Evolutionary conservation across 2,113 vertebrate species (phyloP).

Genomic region (Lampris megalopsis): DNA sequence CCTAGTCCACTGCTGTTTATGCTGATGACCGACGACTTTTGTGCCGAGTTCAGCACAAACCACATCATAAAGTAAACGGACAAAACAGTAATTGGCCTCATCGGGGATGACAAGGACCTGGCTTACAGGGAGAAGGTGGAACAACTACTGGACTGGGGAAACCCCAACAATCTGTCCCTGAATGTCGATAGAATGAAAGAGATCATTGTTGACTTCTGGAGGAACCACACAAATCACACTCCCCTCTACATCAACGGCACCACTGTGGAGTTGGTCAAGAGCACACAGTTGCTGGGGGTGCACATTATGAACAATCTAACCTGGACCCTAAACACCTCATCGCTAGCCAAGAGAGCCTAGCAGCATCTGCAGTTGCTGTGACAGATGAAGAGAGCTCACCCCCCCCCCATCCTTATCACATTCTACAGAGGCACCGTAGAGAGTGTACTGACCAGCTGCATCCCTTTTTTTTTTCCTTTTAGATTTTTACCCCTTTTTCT

Average conservation of each 20-base stretch:
- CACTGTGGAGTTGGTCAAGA: not conserved
- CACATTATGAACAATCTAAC: not conserved
- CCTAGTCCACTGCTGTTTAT: constrained; percentile 3
- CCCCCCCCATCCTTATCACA: no score
- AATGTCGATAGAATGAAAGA: not conserved
- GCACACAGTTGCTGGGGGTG: constrained; percentile 8
- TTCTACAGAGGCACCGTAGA: no score
- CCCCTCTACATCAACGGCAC: not conserved
- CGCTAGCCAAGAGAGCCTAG: not conserved
- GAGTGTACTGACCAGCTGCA: no score
- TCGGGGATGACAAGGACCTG: not conserved
- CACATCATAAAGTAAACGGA: not conserved
- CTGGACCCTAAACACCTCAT: not conserved
- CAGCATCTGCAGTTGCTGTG: no score
- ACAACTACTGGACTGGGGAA: not conserved
- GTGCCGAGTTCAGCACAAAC: not conserved
- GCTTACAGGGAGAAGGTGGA: constrained; percentile 7
- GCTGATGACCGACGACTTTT: constrained; percentile 1
- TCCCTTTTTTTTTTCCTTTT: no score
- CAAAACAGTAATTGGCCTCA: not conserved
- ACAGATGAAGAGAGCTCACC: no score
- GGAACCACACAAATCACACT: not conserved
- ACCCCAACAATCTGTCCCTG: not conserved
- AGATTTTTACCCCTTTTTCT: no score
- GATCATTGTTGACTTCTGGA: constrained; percentile 8